Evolutionary conservation across 2,888 invertebrate species (phyloP), one percentile per base, ranked within the genome.

Genomic region (Anorthoa munda): DNA sequence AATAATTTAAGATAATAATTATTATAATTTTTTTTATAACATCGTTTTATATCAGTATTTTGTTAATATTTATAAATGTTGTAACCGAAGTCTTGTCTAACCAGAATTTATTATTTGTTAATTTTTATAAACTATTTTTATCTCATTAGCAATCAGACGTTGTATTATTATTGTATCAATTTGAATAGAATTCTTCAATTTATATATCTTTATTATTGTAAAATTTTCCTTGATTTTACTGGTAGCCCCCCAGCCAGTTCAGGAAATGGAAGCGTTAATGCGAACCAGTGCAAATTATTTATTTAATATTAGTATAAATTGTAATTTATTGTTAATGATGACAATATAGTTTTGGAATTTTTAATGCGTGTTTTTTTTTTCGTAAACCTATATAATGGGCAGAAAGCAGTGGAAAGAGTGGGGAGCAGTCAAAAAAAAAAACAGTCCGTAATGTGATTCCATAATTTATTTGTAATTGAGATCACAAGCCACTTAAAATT

Each of bases 401-500:
- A 39, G 65, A 58, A 12, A 69, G 23, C 66, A 63, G 9, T 0
- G 53, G n/a, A 18, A 12, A 18, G 4, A 39, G 13, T 31, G 18
- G 15, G 4, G 39, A 31, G 18, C 17, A 21, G 4, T 55, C 1
- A 13, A 13, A 46, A 66, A 21, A 73, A 60, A 74, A 76, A 81
- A 67, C 82, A 76, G 18, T 73, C 65, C 17, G 81, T 71, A 76
- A 56, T 72, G 86, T 81, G 86, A 91, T 94, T 94, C 93, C 82
- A 92, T 90, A 90, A 90, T 93, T 93, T 94, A 93, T 94, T 94
- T 83, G 86, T 91, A 91, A 93, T 90, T 95, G 96, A 95, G 96
- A 95, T 96, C 96, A 95, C 95, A 94, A 94, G 88, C 91, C 90
- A 94, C 93, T 92, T 93, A 91, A 77, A 92, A 92, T 91, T 92